Conservation (phyloP, 2,888 invertebrate genomes). For the Athalia circularis region DNA sequence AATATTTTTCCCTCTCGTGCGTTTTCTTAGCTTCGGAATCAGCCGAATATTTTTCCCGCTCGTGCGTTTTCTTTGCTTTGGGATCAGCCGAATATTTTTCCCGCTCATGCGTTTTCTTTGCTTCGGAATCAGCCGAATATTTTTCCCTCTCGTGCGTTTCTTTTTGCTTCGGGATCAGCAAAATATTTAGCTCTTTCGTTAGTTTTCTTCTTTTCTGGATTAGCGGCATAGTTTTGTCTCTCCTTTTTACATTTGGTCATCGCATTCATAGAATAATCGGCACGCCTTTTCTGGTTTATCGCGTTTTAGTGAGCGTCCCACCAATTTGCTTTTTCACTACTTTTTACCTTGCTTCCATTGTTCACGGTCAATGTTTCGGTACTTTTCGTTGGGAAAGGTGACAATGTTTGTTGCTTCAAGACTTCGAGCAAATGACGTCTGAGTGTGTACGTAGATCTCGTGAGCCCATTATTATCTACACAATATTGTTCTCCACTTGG, state of each 20-base stretch:
- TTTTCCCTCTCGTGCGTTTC: too few species aligned
- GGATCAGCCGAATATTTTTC: too few species aligned
- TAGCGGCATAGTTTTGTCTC: not conserved
- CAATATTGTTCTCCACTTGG: slow-evolving; percentile 3
- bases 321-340: not conserved
- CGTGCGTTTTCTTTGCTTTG: too few species aligned
- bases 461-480: not conserved
- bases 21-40: too few species aligned
- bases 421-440: slow-evolving; percentile 13
- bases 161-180: too few species aligned
- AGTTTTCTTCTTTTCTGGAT: not conserved
- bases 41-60: too few species aligned
- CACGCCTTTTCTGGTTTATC: not conserved
- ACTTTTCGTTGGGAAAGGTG: not conserved
- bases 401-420: not conserved
- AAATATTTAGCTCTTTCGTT: too few species aligned
- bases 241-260: not conserved
- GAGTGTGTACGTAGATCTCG: not conserved
- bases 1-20: too few species aligned
- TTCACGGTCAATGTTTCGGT: not conserved
- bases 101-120: too few species aligned
- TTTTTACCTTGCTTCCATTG: not conserved
- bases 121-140: too few species aligned
- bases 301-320: not conserved
- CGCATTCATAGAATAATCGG: not conserved